phyloP scores from a whole-genome alignment of 30 jellyfish, hydroid and myxozoan genomes.

The Pseudorhiza aurosa region DNA sequence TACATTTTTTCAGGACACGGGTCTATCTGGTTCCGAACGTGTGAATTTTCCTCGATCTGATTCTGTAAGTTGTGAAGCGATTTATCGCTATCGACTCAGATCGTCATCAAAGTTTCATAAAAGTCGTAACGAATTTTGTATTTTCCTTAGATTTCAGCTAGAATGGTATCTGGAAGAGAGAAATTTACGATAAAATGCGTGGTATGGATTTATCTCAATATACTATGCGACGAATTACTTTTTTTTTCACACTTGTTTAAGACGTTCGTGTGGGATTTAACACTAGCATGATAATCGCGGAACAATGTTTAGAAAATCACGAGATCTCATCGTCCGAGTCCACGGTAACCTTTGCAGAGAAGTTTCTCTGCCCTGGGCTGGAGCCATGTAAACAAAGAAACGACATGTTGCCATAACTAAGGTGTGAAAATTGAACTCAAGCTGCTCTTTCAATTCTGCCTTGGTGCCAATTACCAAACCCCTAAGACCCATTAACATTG shows the following conservation, averaged over 20 bases:
- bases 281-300: not conserved
- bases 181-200: slow-evolving; percentile 63
- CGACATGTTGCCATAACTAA: not conserved
- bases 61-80: too few relatives aligned
- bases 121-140: too few relatives aligned
- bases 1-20: too few relatives aligned
- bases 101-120: too few relatives aligned
- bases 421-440: slow-evolving; percentile 11
- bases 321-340: too few relatives aligned
- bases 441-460: slow-evolving; percentile 1
- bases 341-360: not conserved
- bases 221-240: not conserved
- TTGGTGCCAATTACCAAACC: not conserved
- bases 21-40: too few relatives aligned
- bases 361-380: not conserved
- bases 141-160: slow-evolving; percentile 44
- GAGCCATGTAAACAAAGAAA: not conserved
- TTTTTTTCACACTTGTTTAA: not conserved
- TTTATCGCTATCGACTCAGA: too few relatives aligned
- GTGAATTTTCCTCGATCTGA: too few relatives aligned
- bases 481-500: not conserved
- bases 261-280: not conserved
- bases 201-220: slow-evolving; percentile 29
- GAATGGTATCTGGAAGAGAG: slow-evolving; percentile 74
- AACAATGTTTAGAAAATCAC: too few relatives aligned